Base-by-base conservation (phyloP, 2,888 invertebrate species). In the Spodoptera exigua region DNA sequence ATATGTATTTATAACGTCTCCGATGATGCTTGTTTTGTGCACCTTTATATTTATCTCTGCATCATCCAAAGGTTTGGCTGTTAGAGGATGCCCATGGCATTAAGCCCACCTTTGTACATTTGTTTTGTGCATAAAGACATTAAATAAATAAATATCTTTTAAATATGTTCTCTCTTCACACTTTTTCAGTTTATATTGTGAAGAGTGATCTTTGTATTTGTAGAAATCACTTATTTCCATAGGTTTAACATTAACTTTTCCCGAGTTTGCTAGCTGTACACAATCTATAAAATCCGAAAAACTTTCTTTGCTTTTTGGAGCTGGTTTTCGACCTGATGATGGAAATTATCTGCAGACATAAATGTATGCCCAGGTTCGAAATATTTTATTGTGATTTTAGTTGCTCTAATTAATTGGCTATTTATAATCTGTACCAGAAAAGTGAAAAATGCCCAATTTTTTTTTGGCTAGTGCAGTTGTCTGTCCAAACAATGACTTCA, bases 391-490 rank as follows among this genome's bases (percentile, higher is more conserved):
- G 18, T 18, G 18, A 18, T 18, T 18, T 18, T 35, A 27, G 46
- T 12, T 9, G 62, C 39, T 9, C 27, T 3, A n/a, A 59, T 59
- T 7, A 34, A 3, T 2, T 44, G 5, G 10, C 59, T 62, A 48
- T 67, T 67, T 12, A 67, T 13, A 9, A 62, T 48, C 5, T 63
- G 12, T 11, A 68, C 53, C n/a, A 63, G 13, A 55, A 62, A 62
- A 32, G 34, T 41, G 1, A 58, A 16, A 17, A 71, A 47, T 13
- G 64, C 39, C 61, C 65, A 58, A 14, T 68, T 71, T 58, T 71
- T 65, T 32, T 71, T 71, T 47, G 65, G 67, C 54, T 18, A 0
- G 61, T 13, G 35, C 63, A 72, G 11, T 66, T 72, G 12, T 72
- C 63, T 2, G 45, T 14, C 63, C 65, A 66, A 10, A 66, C 0